phyloP scores from a whole-genome alignment of 2,797 vertebrate species.

The Protosalanx chinensis region DNA sequence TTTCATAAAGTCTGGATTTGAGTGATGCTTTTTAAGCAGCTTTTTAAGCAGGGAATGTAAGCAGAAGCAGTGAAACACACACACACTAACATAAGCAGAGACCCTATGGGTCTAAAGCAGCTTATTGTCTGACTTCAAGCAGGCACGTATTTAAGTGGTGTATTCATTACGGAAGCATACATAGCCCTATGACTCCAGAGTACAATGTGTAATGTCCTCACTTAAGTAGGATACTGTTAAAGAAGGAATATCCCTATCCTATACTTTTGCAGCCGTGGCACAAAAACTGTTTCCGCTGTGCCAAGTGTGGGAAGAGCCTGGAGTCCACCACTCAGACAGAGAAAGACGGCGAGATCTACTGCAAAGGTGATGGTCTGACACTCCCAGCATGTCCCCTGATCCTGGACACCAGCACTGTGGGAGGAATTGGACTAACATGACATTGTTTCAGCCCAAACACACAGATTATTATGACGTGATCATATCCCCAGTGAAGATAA shows the following conservation, averaged over 20 bases:
- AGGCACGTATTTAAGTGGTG: not conserved
- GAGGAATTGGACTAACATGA: not conserved
- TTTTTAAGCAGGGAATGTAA: slow-evolving; percentile 22
- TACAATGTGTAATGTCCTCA: not conserved
- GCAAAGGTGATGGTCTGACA: slow-evolving; percentile 82
- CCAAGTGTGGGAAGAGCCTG: slow-evolving; percentile 93
- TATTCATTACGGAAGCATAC: not conserved
- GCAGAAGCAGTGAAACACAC: slow-evolving; percentile 8
- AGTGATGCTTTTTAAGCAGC: slow-evolving; percentile 31
- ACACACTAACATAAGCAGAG: not conserved
- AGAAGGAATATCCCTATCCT: not conserved
- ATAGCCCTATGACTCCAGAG: not conserved
- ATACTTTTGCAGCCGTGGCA: slow-evolving; percentile 82
- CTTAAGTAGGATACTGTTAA: too few relatives aligned
- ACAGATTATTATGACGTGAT: slow-evolving; percentile 6
- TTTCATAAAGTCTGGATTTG: slow-evolving; percentile 24
- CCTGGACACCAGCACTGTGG: not conserved
- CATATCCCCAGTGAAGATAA: slow-evolving; percentile 10
- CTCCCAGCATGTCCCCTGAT: not conserved
- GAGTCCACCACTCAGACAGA: slow-evolving; percentile 94
- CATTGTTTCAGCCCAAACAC: not conserved
- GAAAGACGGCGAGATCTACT: slow-evolving; percentile 96
- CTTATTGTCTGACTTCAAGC: not conserved
- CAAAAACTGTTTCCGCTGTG: slow-evolving; percentile 94
- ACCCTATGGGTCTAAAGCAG: not conserved